Evolutionary conservation across 2,797 vertebrate genomes (phyloP).

Genomic region (Chanos chanos): DNA sequence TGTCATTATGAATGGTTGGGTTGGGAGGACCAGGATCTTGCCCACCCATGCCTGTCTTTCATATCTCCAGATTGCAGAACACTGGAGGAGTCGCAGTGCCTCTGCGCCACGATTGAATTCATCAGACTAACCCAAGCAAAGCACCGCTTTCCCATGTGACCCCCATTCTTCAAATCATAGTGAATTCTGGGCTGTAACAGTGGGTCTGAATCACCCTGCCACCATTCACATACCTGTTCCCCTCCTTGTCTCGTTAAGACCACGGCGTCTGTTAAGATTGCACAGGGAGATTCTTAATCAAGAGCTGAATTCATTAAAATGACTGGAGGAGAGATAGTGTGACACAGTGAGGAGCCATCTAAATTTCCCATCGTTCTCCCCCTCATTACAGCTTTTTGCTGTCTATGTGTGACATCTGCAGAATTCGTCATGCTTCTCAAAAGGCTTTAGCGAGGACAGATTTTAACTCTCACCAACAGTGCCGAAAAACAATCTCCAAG

Average conservation of each 20-base stretch:
- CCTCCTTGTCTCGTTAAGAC: slow-evolving; percentile 30
- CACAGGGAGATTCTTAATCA: slow-evolving; percentile 59
- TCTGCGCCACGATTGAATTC: slow-evolving; percentile 54
- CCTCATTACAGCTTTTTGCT: background rate
- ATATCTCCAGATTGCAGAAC: slow-evolving; percentile 57
- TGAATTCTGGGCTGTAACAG: too few relatives aligned
- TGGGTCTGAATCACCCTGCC: slow-evolving; percentile 1
- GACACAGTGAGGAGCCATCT: slow-evolving; percentile 10
- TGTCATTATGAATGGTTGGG: background rate
- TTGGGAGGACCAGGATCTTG: slow-evolving; percentile 13
- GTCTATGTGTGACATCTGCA: too few relatives aligned
- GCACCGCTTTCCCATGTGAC: slow-evolving; percentile 50
- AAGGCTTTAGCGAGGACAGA: too few relatives aligned
- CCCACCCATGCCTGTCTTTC: slow-evolving; percentile 45
- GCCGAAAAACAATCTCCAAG: too few relatives aligned
- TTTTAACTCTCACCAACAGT: too few relatives aligned
- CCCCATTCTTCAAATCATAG: slow-evolving; percentile 64
- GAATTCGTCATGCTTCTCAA: too few relatives aligned
- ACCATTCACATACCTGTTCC: slow-evolving; percentile 29
- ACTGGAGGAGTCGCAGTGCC: slow-evolving; percentile 47
- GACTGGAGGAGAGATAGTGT: slow-evolving; percentile 17
- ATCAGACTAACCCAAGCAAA: slow-evolving; percentile 59
- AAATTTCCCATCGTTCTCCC: slow-evolving; percentile 11
- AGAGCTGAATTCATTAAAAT: slow-evolving; percentile 55
- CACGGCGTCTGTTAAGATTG: slow-evolving; percentile 46